Base-by-base conservation (phyloP, 1,140 invertebrate species). In the Lutraria rhynchaena region DNA sequence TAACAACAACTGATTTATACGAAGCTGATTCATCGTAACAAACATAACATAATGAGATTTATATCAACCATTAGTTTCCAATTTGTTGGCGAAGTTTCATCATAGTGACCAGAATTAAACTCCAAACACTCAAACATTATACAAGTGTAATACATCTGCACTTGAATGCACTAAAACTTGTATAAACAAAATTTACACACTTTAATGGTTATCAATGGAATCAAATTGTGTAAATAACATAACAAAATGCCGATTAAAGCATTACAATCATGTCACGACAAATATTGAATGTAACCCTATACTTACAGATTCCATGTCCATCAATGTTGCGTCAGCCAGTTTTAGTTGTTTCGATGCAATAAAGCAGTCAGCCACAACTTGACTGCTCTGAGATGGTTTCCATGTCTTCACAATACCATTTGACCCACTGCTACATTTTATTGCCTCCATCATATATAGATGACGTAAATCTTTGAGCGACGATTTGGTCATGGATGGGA, bases 401-500 rank as follows among this genome's bases (percentile, higher is more conserved):
- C 69, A 57, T 35, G 69, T 71, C 13, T 55, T 53, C 13, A 71
- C 51, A 13, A 71, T 24, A 15, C 53, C 69, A 35, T 51, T 33
- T 57, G 69, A 57, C 24, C 33, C 55, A 11, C 46, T 65, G 7
- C 46, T 65, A n/a, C 69, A 71, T 19, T n/a, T 31, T 17, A 74
- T 60, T 17, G 60, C 71, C 4, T 74, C 60, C 71, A 74, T 74
- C 71, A 74, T 74, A 41, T 60, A 74, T 11, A 74, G 33, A 44
- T 74, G 71, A 24, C 71, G 31, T 19, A 24, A 17, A 17, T 58
- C 55, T 58, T 22, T 37, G 17, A 58, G 35, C 5, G 71, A 58
- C 2, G 53, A 37, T 27, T 60, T 74, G 3, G 55, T 60, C 53
- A 58, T 74, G 1, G 53, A 58, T 46, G 71, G 71, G 4, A 74